Percentiles rank a stretch among this genome's conserved stretches.
Evolutionary conservation across 2,888 invertebrate genomes (phyloP).

Genomic region (Hemaris fuciformis): DNA sequence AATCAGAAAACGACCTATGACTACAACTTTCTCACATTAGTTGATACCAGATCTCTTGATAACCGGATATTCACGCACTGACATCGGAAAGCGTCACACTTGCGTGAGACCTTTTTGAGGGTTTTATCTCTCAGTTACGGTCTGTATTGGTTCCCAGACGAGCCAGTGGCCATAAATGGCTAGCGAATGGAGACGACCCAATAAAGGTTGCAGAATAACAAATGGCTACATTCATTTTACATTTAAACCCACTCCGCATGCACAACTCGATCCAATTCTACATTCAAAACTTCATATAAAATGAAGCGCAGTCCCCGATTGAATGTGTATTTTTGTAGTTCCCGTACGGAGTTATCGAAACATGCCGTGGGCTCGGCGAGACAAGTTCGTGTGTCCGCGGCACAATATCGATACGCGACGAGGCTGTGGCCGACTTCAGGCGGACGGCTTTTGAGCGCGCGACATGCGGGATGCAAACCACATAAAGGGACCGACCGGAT

Average conservation of each 20-base stretch:
- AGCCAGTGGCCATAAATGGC: too few species aligned
- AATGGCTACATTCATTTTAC: not conserved
- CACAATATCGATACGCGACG: not conserved
- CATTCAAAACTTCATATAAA: not conserved
- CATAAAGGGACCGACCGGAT: not conserved
- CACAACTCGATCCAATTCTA: not conserved
- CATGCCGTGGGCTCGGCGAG: not conserved
- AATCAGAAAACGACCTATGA: too few species aligned
- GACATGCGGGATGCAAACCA: slow-evolving; percentile 5
- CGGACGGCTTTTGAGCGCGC: not conserved
- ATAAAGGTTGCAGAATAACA: too few species aligned
- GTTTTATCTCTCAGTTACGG: too few species aligned
- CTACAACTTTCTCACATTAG: too few species aligned
- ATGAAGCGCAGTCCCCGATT: not conserved
- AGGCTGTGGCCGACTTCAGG: not conserved
- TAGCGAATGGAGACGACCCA: too few species aligned
- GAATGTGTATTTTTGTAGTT: not conserved
- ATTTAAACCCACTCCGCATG: not conserved
- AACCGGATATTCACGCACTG: too few species aligned
- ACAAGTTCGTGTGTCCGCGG: not conserved
- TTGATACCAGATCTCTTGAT: too few species aligned
- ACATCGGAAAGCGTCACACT: too few species aligned
- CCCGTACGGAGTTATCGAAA: not conserved
- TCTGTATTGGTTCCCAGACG: too few species aligned
- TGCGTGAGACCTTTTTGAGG: too few species aligned